Evolutionary conservation across 1,140 invertebrate species (phyloP).

Genomic region (Bathynomus jamesi): DNA sequence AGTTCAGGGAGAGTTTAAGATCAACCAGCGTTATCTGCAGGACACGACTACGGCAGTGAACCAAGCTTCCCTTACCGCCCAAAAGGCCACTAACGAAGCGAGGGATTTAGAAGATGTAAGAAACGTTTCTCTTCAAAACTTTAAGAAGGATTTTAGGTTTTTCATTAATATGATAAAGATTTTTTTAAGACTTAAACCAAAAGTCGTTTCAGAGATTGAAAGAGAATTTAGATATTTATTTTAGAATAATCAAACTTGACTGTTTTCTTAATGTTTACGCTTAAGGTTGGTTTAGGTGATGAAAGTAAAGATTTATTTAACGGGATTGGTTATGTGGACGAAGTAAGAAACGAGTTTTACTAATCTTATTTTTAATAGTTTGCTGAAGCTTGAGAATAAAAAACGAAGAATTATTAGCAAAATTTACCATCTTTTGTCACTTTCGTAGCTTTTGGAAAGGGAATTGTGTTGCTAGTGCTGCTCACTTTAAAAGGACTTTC

Average conservation of each 20-base stretch:
- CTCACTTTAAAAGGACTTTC: too few relatives aligned
- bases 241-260: neutral
- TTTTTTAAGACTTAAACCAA: neutral
- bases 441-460: too few relatives aligned
- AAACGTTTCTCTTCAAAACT: neutral
- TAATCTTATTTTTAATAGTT: too few relatives aligned
- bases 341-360: too few relatives aligned
- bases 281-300: too few relatives aligned
- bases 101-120: slow-evolving; percentile 31
- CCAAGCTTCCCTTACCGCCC: slow-evolving; percentile 50
- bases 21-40: slow-evolving; percentile 58
- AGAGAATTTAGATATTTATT: neutral
- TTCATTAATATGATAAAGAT: neutral
- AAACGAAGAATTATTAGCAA: too few relatives aligned
- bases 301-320: too few relatives aligned
- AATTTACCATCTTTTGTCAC: too few relatives aligned
- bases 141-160: neutral
- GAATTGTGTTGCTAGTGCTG: too few relatives aligned
- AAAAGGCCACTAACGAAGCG: slow-evolving; percentile 50
- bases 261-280: neutral
- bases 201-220: neutral
- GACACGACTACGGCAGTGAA: slow-evolving; percentile 52
- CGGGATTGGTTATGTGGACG: too few relatives aligned
- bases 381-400: too few relatives aligned
- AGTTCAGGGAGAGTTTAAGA: slow-evolving; percentile 64